Percentiles rank a stretch among this genome's conserved stretches.
Evolutionary conservation across 2,113 vertebrate species (phyloP).

Genomic region (Takifugu flavidus): DNA sequence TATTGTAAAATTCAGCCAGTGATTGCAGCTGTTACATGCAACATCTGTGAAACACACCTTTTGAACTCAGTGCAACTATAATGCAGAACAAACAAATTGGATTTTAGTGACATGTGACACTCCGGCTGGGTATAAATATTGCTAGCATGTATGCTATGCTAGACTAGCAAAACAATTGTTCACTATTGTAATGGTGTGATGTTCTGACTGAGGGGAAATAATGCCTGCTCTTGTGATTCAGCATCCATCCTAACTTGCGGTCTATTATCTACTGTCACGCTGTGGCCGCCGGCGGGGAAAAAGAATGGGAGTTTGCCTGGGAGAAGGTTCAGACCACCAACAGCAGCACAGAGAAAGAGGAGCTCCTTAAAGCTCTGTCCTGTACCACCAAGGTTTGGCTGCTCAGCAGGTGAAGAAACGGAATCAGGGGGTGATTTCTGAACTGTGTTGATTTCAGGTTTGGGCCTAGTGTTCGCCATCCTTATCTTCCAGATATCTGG

Average conservation of each 20-base stretch:
- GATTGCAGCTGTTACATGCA: too few species aligned
- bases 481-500: slow-evolving; percentile 80
- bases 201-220: neutral
- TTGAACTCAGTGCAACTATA: too few species aligned
- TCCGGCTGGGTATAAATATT: too few species aligned
- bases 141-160: too few species aligned
- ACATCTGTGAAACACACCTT: too few species aligned
- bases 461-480: slow-evolving; percentile 2
- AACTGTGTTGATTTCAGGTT: neutral
- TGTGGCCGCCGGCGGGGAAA: slow-evolving; percentile 72
- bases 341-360: slow-evolving; percentile 77
- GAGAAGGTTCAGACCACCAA: slow-evolving; percentile 46
- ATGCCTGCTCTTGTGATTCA: slow-evolving; percentile 45
- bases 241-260: slow-evolving; percentile 83
- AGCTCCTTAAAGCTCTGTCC: slow-evolving; percentile 77
- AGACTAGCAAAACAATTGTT: too few species aligned
- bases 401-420: slow-evolving; percentile 78
- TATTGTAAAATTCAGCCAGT: too few species aligned
- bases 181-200: too few species aligned
- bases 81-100: too few species aligned
- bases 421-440: neutral
- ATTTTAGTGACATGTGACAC: too few species aligned
- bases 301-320: slow-evolving; percentile 88
- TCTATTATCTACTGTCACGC: slow-evolving; percentile 85
- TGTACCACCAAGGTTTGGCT: slow-evolving; percentile 85